Percentiles rank a stretch among this genome's conserved stretches.
Conservation (phyloP, 1,140 invertebrate species). For the Rhagoletis zephyria region DNA sequence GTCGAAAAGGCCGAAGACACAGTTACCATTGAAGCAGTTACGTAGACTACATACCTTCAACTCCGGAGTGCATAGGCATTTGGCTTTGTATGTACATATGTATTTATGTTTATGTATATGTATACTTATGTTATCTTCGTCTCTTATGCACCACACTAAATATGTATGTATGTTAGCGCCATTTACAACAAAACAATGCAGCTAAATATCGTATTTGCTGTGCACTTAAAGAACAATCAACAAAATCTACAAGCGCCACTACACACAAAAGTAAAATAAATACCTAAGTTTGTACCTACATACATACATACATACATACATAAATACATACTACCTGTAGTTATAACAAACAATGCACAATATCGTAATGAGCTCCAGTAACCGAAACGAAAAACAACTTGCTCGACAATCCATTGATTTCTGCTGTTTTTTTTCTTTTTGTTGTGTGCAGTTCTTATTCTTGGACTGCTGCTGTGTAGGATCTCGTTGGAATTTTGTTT, state of each 20-base stretch:
- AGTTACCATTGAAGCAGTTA: neutral
- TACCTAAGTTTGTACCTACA: neutral
- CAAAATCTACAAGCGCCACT: neutral
- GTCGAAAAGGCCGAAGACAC: neutral
- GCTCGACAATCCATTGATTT: neutral
- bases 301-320: neutral
- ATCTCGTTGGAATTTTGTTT: neutral
- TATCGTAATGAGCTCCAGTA: conserved; percentile 32
- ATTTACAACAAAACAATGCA: neutral
- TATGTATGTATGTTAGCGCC: conserved; percentile 26
- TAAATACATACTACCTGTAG: neutral
- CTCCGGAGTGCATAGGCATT: neutral
- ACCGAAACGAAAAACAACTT: conserved; percentile 12
- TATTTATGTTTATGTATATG: neutral
- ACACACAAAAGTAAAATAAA: neutral
- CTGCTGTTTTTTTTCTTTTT: neutral
- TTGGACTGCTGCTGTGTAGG: conserved; percentile 9
- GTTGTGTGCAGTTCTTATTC: neutral
- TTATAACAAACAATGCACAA: neutral
- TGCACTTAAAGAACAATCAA: conserved; percentile 43
- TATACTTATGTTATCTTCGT: neutral
- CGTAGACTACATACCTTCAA: too few species aligned
- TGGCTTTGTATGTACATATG: neutral
- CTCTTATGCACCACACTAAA: neutral
- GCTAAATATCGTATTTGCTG: neutral